Percentiles rank a stretch among this genome's conserved stretches.
These are phyloP conservation scores for Tetragonula carbonaria DNA, from an alignment of 2,888 invertebrate genomes.

Conservation along the genomic window DNA sequence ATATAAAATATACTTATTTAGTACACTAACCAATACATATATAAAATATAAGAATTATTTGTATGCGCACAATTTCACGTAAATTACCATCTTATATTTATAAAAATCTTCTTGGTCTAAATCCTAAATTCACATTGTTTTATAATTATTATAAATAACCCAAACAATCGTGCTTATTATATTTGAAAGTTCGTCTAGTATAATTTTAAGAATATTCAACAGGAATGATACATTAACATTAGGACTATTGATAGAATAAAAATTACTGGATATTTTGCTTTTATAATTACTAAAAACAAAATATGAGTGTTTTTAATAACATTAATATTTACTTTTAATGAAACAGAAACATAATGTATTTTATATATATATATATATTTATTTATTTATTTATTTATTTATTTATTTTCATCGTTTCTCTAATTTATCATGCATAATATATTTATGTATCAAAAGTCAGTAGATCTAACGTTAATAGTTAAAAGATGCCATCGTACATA, in stretches of 20 bases:
- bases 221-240: background rate
- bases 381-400: background rate
- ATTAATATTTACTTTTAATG: background rate
- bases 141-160: background rate
- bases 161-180: background rate
- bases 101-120: background rate
- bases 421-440: background rate
- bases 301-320: background rate
- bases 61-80: background rate
- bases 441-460: background rate
- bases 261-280: background rate
- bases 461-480: background rate
- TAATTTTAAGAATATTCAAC: conserved; percentile 18
- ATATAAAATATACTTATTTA: background rate
- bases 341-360: background rate
- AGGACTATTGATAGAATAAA: background rate
- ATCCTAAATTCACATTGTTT: background rate
- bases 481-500: background rate
- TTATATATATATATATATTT: background rate
- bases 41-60: background rate
- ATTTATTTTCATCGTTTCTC: background rate
- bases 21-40: too few relatives aligned
- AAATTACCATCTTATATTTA: background rate
- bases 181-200: background rate
- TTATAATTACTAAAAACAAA: background rate